These are phyloP conservation scores for Diadumene lineata DNA, from an alignment of 92 coral and sea anemone species.

Conservation along the genomic window DNA sequence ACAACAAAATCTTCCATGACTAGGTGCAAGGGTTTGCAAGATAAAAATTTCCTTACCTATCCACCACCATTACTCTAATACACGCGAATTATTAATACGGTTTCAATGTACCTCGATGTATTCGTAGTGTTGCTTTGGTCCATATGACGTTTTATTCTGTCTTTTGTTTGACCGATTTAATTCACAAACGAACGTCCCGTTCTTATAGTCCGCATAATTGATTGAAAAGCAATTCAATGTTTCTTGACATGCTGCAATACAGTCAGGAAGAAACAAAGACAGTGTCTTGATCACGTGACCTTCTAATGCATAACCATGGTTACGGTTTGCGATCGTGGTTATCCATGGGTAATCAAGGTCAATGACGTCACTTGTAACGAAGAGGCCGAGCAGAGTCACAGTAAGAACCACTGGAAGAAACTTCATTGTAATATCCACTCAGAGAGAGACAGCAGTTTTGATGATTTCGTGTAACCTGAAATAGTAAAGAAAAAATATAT, in stretches of 20 bases:
- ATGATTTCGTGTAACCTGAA: no score
- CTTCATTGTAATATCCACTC: no score
- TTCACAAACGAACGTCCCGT: constrained; percentile 16
- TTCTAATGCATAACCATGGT: constrained; percentile 11
- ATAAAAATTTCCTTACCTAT: no score
- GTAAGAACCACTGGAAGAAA: not conserved
- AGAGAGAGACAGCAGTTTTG: no score
- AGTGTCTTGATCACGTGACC: constrained; percentile 25
- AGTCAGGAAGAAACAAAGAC: not conserved
- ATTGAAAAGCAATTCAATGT: constrained; percentile 8
- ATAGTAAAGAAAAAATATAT: no score
- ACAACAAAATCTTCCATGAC: no score
- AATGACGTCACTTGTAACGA: constrained; percentile 1
- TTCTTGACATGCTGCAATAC: constrained; percentile 3
- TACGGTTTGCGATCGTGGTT: constrained; percentile 2
- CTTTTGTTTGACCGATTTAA: constrained; percentile 16
- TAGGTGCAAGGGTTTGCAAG: no score
- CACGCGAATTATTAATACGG: no score
- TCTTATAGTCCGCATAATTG: not conserved
- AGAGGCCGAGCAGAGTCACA: not conserved
- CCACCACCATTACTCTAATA: not conserved
- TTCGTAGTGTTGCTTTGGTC: not conserved
- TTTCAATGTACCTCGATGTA: not conserved
- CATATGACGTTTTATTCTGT: not conserved
- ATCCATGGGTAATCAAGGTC: not conserved